Conservation (phyloP, 2,113 vertebrate genomes). For the Engystomops pustulosus region DNA sequence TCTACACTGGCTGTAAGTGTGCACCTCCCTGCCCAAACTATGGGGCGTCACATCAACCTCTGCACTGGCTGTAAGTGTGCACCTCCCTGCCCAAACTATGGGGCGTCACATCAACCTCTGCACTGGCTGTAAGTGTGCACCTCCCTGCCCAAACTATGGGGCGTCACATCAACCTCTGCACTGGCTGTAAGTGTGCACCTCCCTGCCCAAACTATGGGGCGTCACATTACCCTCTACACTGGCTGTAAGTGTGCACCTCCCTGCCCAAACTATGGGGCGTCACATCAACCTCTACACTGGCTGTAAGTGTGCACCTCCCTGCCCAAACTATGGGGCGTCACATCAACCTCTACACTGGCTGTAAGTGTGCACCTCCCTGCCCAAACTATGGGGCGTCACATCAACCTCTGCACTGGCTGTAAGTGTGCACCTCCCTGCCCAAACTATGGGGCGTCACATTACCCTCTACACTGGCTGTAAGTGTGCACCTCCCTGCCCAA, state of each 20-base stretch:
- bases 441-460: no score
- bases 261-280: no score
- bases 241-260: constrained; percentile 80
- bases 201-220: no score
- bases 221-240: no score
- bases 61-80: constrained; percentile 89
- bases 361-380: constrained; percentile 76
- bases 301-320: constrained; percentile 79
- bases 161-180: constrained; percentile 69
- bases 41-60: no score
- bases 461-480: constrained; percentile 79
- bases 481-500: constrained; percentile 64
- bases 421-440: constrained; percentile 69
- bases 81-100: background rate
- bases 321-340: no score
- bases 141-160: no score
- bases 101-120: constrained; percentile 61
- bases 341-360: constrained; percentile 63
- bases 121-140: constrained; percentile 86
- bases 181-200: constrained; percentile 83
- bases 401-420: constrained; percentile 82
- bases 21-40: constrained; percentile 2
- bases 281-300: background rate
- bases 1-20: constrained; percentile 85
- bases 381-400: no score